Conservation (phyloP, 2,797 vertebrate species). For the Sebastes cheni region DNA sequence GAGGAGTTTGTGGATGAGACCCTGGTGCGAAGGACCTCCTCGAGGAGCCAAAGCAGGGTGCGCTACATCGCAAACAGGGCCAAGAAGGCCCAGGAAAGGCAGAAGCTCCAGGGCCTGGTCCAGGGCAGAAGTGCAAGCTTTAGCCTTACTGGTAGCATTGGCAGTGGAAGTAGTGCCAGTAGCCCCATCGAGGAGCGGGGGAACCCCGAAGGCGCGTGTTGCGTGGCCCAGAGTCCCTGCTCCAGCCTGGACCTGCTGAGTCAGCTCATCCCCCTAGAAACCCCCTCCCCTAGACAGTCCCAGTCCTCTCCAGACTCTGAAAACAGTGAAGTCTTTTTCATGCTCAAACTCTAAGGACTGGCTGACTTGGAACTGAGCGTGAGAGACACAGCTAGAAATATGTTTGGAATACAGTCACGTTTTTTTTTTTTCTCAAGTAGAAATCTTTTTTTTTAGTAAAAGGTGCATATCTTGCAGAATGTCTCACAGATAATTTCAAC, state of each 20-base stretch:
- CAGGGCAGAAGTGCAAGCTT: slow-evolving; percentile 60
- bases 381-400: slow-evolving; percentile 45
- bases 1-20: slow-evolving; percentile 70
- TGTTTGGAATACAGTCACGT: slow-evolving; percentile 27
- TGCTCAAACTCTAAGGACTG: slow-evolving; percentile 82
- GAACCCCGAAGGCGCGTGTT: slow-evolving; percentile 92
- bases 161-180: slow-evolving; percentile 38
- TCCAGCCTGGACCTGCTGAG: slow-evolving; percentile 74
- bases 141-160: slow-evolving; percentile 22
- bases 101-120: slow-evolving; percentile 82
- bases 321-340: slow-evolving; percentile 85
- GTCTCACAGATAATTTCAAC: slow-evolving; percentile 23
- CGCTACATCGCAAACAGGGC: slow-evolving; percentile 93
- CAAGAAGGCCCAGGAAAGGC: slow-evolving; percentile 91
- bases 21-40: slow-evolving; percentile 87
- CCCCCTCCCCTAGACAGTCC: slow-evolving; percentile 52
- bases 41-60: slow-evolving; percentile 93
- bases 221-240: slow-evolving; percentile 82
- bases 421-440: slow-evolving; percentile 37
- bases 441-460: slow-evolving; percentile 23
- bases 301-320: slow-evolving; percentile 51
- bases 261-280: slow-evolving; percentile 63
- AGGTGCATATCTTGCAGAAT: slow-evolving; percentile 42
- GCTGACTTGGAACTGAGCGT: slow-evolving; percentile 50
- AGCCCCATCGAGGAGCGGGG: slow-evolving; percentile 91